Evolutionary conservation across 2,113 vertebrate species (phyloP).

Genomic region (Psettodes erumei): DNA sequence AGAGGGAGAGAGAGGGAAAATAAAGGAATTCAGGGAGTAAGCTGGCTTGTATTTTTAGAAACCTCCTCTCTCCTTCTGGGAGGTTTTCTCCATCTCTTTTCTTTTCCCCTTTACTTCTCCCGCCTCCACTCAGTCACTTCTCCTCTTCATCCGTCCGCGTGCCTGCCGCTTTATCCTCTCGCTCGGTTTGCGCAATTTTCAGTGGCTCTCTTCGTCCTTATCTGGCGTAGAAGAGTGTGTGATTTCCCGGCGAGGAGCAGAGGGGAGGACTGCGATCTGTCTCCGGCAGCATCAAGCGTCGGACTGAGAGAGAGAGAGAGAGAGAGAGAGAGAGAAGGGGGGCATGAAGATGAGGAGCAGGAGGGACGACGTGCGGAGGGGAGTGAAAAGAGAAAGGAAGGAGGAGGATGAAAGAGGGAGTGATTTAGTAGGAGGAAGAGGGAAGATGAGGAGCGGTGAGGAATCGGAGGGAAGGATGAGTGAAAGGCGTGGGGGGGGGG

Average conservation of each 20-base stretch:
- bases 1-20: conserved; percentile 40
- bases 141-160: conserved; percentile 28
- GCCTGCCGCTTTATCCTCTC: conserved; percentile 18
- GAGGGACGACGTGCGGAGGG: conserved; percentile 1
- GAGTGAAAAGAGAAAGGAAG: no score
- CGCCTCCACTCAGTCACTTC: conserved; percentile 40
- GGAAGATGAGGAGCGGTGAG: background rate
- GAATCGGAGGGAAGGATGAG: background rate
- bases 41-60: conserved; percentile 64
- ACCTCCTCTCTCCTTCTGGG: conserved; percentile 51
- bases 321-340: conserved; percentile 6
- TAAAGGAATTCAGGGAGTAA: conserved; percentile 50
- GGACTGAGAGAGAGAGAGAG: conserved; percentile 35
- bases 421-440: background rate
- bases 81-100: conserved; percentile 28
- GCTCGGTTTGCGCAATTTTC: background rate
- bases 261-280: conserved; percentile 41
- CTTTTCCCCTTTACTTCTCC: conserved; percentile 28
- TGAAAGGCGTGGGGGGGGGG: background rate
- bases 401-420: background rate
- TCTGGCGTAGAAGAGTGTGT: conserved; percentile 20
- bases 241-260: conserved; percentile 21
- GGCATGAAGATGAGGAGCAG: conserved; percentile 29
- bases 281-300: conserved; percentile 40
- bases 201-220: conserved; percentile 28